Evolutionary conservation across 2,888 invertebrate genomes (phyloP), one percentile per base, ranked within the genome.

Genomic region (Athrips mouffetella): DNA sequence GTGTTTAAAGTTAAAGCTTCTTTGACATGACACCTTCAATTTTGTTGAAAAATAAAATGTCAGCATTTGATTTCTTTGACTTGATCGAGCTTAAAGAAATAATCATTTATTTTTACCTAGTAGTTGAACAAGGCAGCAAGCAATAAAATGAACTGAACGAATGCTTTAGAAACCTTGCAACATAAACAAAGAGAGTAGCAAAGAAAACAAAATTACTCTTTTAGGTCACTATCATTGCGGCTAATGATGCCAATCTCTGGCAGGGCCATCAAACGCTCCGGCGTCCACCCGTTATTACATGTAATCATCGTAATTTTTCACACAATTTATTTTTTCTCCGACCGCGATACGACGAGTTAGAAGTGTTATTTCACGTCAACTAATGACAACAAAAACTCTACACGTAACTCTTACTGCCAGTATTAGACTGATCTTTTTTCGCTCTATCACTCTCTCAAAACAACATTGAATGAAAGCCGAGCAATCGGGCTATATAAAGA

Each of bases 271-370:
- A 81, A 75, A 76, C 76, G 71, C 74, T 70, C 70, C 67, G 72
- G 55, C 72, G 72, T 35, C 78, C 69, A 72, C 60, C 70, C 73
- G 76, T 86, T 84, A 87, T 85, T 86, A 84, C 73, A 78, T 71
- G 81, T 85, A 87, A 88, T 86, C 86, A 85, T 85, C 77, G 83
- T 85, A 84, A 87, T 87, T 87, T 87, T 88, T 87, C 86, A 87
- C 88, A 85, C 86, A 85, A 83, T 87, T 82, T 83, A 76, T 83
- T 87, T 83, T 79, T 82, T 77, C 70, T 83, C 77, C 70, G 59
- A 71, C 67, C 68, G 67, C 74, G 72, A 67, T 75, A 76, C 73
- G 71, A 67, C 63, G 63, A 63, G 67, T 71, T 68, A 31, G 65
- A 69, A 76, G 75, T 76, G 77, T 79, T 80, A 76, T 78, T 80